Conservation (phyloP, 2,113 vertebrate species). For the Chlorocebus sabaeus region DNA sequence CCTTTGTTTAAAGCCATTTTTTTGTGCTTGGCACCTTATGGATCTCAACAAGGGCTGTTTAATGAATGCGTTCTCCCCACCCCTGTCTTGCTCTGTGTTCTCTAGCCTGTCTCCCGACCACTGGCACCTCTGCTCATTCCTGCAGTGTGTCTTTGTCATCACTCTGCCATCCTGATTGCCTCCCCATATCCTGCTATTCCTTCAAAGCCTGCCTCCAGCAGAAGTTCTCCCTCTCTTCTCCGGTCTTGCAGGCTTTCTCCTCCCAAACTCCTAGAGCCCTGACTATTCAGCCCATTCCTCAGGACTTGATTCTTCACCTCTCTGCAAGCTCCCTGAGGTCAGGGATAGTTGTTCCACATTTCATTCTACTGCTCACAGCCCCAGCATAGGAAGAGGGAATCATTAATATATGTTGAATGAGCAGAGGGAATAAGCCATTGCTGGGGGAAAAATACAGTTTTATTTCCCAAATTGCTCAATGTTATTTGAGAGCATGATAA, state of each 20-base stretch:
- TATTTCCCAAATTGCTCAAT: slow-evolving; percentile 11
- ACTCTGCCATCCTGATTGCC: neutral
- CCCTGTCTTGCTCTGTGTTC: neutral
- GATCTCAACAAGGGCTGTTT: neutral
- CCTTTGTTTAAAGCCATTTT: neutral
- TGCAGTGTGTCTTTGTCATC: neutral
- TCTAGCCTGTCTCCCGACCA: neutral
- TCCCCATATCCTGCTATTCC: neutral
- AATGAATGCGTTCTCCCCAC: neutral
- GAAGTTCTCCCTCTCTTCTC: neutral
- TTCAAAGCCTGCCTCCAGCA: neutral
- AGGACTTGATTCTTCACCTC: neutral
- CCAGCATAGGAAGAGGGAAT: neutral
- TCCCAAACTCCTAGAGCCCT: neutral
- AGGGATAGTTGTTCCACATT: neutral
- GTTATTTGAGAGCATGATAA: neutral
- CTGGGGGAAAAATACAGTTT: neutral
- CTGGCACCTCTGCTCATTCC: too few relatives aligned
- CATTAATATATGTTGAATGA: neutral
- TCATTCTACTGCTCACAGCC: neutral
- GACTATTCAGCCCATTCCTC: neutral
- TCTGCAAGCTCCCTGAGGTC: neutral
- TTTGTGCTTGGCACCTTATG: neutral
- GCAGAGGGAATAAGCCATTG: neutral
- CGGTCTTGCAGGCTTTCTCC: neutral